Evolutionary conservation across 30 jellyfish, hydroid and myxozoan species (phyloP), one percentile per base, ranked within the genome.

Genomic region (Cassiopea andromeda): DNA sequence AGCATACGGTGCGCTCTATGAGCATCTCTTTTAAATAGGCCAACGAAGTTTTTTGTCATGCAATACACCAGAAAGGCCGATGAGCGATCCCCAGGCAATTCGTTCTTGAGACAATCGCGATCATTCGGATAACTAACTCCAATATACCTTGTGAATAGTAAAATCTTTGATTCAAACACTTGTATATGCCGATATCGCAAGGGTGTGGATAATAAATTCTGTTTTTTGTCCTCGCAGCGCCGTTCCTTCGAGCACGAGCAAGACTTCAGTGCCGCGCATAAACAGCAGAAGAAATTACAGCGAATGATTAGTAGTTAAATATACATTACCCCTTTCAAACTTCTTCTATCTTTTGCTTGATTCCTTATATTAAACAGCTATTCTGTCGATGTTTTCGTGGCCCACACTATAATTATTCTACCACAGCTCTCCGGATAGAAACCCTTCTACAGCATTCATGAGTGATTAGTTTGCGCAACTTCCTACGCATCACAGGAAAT

Each of bases 401-500:
- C 27, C n/a, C 38, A 12, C 50, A 70, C 6, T 19, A 27, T 2
- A 2, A 70, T 27, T 70, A 70, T 12, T 70, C 79, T 38, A 38
- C 79, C 79, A 70, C 79, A 70, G 79, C 79, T 70, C 54, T 70
- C 49, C 79, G 69, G 93, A 46, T 73, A 60, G 93, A 86, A 86
- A n/a, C 93, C 93, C 89, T 75, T 69, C 84, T 19, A 70, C 83
- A 48, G 85, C 85, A 18, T 75, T 86, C 77, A 75, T 47, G 68
- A 84, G 1, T 27, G 46, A 5, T 2, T 58, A 69, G 66, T 76
- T 48, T 81, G 93, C 93, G 93, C 93, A 86, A 79, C 85, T 86
- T 80, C 85, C 89, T 73, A 86, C 93, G 93, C 93, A 86, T 86
- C 93, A 64, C 88, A 76, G 84, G 93, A 86, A 86, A 75, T 49